A percentile compares a stretch with the other conserved stretches of the same genome.
These are phyloP conservation scores for Latheticus oryzae DNA, from an alignment of 2,888 invertebrate species.

Conservation along the genomic window DNA sequence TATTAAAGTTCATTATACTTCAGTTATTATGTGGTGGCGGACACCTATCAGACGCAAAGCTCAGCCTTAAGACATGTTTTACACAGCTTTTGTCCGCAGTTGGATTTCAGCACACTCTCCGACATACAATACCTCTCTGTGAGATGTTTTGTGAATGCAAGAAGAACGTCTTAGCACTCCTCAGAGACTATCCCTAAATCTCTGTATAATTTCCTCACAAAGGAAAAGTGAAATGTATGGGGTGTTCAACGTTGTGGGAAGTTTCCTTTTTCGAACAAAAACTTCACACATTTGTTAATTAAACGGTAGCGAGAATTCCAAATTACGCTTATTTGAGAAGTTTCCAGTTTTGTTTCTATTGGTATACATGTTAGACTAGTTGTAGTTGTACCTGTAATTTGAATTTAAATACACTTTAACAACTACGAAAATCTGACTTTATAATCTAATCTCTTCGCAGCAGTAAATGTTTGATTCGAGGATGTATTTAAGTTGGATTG, in stretches of 20 bases:
- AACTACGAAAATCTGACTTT: too few relatives aligned
- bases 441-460: too few relatives aligned
- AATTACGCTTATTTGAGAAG: constrained; percentile 19
- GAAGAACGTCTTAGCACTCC: constrained; percentile 36
- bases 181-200: constrained; percentile 34
- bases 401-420: too few relatives aligned
- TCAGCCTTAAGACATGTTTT: constrained; percentile 37
- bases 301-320: constrained; percentile 20
- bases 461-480: too few relatives aligned
- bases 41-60: constrained; percentile 35
- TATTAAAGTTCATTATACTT: too few relatives aligned
- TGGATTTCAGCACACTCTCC: too few relatives aligned
- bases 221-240: constrained; percentile 43
- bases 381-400: constrained; percentile 1
- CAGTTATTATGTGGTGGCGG: too few relatives aligned
- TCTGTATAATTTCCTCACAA: constrained; percentile 42
- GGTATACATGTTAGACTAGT: constrained; percentile 6
- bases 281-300: constrained; percentile 34
- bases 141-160: too few relatives aligned
- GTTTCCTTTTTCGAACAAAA: constrained; percentile 37
- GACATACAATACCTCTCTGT: too few relatives aligned
- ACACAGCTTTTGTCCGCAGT: constrained; percentile 37
- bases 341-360: constrained; percentile 8
- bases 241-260: constrained; percentile 29
- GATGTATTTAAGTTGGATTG: too few relatives aligned